A percentile compares a stretch with the other conserved stretches of the same genome.
Evolutionary conservation across 2,113 vertebrate species (phyloP).

Genomic region (Mastomys coucha): DNA sequence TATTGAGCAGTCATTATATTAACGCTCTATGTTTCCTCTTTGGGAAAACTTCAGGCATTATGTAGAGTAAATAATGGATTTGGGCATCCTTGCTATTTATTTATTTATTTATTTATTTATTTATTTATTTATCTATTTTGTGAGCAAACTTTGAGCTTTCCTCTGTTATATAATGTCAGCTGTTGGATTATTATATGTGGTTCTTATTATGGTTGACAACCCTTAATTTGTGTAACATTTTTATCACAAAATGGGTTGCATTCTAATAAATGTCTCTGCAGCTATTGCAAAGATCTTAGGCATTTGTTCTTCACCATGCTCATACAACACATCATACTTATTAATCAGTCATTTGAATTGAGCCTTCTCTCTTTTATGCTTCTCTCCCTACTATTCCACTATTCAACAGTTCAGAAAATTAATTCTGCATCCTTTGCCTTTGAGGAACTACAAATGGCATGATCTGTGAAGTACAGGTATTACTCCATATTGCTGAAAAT

Average conservation of each 20-base stretch:
- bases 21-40: not conserved
- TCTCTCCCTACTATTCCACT: not conserved
- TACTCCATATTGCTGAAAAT: not conserved
- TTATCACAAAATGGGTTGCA: not conserved
- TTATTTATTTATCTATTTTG: not conserved
- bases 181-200: not conserved
- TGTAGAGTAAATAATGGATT: not conserved
- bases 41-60: not conserved
- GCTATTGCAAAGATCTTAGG: not conserved
- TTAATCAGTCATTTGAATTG: not conserved
- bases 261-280: not conserved
- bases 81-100: not conserved
- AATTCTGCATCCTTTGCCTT: not conserved
- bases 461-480: not conserved
- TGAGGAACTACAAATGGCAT: constrained; percentile 5
- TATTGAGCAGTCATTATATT: not conserved
- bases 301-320: not conserved
- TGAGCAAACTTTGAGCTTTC: not conserved
- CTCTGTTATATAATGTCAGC: not conserved
- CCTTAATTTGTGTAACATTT: not conserved
- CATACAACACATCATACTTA: not conserved
- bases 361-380: not conserved
- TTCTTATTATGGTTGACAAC: not conserved
- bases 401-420: not conserved
- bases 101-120: not conserved